These are phyloP conservation scores for Periplaneta americana DNA, from an alignment of 1,140 invertebrate species.

Conservation along the genomic window DNA sequence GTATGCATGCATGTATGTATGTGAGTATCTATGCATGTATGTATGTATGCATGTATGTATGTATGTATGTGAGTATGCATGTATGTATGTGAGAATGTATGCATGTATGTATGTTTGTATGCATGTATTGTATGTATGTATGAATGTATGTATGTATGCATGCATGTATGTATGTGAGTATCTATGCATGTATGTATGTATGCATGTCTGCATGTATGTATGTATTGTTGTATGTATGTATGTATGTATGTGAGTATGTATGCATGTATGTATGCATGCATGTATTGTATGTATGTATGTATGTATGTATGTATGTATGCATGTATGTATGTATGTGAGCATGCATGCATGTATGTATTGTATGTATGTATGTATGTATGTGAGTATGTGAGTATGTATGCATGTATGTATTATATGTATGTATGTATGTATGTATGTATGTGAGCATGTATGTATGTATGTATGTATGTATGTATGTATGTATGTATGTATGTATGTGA, in stretches of 20 bases:
- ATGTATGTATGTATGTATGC: background rate
- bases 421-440: background rate
- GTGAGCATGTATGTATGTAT: background rate
- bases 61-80: background rate
- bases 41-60: background rate
- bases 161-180: background rate
- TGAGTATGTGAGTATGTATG: background rate
- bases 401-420: background rate
- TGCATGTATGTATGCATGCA: background rate
- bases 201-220: background rate
- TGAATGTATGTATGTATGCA: background rate
- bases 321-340: background rate
- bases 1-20: background rate
- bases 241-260: background rate
- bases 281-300: background rate
- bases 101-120: background rate
- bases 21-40: background rate
- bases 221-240: background rate
- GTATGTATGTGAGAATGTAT: background rate
- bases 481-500: background rate
- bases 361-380: conserved; percentile 1
- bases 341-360: background rate
- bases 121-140: background rate
- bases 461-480: background rate
- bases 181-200: background rate